A percentile compares a stretch with the other conserved stretches of the same genome.
phyloP scores from a whole-genome alignment of 2,113 vertebrate genomes.

The Periophthalmus modestus region DNA sequence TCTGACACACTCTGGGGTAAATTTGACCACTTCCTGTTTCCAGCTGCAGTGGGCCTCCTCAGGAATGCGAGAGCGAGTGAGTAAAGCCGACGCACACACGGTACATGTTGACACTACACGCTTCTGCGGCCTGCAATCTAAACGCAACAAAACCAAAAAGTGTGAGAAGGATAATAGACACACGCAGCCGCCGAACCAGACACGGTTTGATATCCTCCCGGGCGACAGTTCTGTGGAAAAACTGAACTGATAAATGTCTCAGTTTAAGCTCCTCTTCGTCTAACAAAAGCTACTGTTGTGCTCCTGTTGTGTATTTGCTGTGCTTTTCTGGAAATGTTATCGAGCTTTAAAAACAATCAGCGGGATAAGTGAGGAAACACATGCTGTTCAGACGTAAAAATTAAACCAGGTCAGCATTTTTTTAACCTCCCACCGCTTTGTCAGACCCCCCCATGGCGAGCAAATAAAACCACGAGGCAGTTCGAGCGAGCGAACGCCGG shows the following conservation, averaged over 20 bases:
- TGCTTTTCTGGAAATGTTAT: conserved; percentile 35
- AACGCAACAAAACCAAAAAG: conserved; percentile 24
- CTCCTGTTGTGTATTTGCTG: conserved; percentile 22
- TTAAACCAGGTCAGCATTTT: conserved; percentile 49
- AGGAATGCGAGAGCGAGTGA: conserved; percentile 73
- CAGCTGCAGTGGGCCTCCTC: conserved; percentile 69
- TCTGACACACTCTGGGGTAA: conserved; percentile 70
- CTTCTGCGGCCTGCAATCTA: conserved; percentile 44
- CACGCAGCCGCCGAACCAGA: neutral
- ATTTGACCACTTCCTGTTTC: conserved; percentile 75
- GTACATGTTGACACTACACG: conserved; percentile 66
- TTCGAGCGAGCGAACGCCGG: neutral
- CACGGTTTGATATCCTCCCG: conserved; percentile 1
- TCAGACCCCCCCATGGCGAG: neutral
- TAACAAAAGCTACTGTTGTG: conserved; percentile 54
- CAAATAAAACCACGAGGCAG: neutral
- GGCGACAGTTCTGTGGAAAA: neutral
- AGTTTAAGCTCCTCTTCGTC: conserved; percentile 26
- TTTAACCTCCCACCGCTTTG: conserved; percentile 39
- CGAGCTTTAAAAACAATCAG: conserved; percentile 43
- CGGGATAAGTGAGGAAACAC: conserved; percentile 52
- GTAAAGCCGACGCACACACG: conserved; percentile 64
- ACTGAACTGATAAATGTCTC: neutral
- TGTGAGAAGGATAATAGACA: conserved; percentile 2
- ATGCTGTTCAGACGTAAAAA: conserved; percentile 48